phyloP scores from a whole-genome alignment of 2,888 invertebrate species.

The Rhaphigaster nebulosa region DNA sequence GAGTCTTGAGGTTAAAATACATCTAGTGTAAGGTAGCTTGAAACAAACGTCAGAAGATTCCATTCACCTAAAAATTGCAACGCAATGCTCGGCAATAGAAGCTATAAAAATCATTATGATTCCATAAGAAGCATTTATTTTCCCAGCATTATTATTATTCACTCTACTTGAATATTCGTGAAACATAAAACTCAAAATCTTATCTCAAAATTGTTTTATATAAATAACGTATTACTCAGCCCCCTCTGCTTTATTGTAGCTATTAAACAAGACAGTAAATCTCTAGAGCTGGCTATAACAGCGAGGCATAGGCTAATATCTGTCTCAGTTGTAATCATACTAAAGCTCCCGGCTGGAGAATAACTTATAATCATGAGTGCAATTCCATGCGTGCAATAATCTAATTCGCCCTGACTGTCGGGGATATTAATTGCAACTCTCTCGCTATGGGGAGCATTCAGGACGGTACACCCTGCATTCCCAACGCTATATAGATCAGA shows the following conservation, averaged over 20 bases:
- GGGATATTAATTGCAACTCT: background rate
- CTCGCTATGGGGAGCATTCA: background rate
- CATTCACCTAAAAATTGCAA: too few relatives aligned
- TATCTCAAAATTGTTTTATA: background rate
- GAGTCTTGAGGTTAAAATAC: too few relatives aligned
- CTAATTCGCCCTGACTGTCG: slow-evolving; percentile 9
- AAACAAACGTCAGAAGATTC: too few relatives aligned
- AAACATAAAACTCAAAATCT: too few relatives aligned
- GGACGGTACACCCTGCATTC: background rate
- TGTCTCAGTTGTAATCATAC: background rate
- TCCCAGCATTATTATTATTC: too few relatives aligned
- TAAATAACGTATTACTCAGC: background rate
- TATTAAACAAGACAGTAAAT: slow-evolving; percentile 25
- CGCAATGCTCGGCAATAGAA: too few relatives aligned
- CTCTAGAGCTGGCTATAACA: background rate
- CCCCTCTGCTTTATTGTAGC: background rate
- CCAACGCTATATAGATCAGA: background rate
- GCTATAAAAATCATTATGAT: too few relatives aligned
- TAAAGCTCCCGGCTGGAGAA: background rate
- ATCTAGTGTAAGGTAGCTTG: too few relatives aligned
- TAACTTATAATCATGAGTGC: slow-evolving; percentile 41
- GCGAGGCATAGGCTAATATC: background rate
- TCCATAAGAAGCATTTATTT: too few relatives aligned
- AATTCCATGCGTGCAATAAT: slow-evolving; percentile 29
- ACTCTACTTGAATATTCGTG: too few relatives aligned